These are phyloP conservation scores for Malurus alboscapulatus DNA, from an alignment of 2,113 vertebrate genomes.

Conservation along the genomic window DNA sequence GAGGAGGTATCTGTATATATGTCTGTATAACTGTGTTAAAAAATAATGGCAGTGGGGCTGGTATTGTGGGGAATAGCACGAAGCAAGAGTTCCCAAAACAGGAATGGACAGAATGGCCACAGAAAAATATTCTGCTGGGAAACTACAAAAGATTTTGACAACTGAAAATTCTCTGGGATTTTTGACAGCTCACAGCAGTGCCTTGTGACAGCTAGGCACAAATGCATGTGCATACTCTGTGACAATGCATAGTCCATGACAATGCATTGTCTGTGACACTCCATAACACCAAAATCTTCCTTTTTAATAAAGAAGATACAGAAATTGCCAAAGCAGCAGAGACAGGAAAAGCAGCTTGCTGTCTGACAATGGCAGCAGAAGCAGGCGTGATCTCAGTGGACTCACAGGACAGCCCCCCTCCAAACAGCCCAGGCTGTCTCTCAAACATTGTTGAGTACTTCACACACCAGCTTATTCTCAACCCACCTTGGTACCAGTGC, in stretches of 20 bases:
- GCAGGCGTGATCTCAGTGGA: neutral
- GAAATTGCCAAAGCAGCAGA: neutral
- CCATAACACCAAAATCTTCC: neutral
- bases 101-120: neutral
- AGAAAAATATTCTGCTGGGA: neutral
- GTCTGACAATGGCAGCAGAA: neutral
- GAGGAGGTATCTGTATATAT: rapidly evolving
- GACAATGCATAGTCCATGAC: neutral
- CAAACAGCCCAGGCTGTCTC: neutral
- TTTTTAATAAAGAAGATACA: neutral
- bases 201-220: neutral
- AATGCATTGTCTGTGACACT: neutral
- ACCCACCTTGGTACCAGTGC: neutral
- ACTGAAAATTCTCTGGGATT: neutral
- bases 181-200: neutral
- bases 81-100: neutral
- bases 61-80: neutral
- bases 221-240: neutral
- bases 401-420: neutral
- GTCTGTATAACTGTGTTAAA: neutral
- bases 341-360: neutral
- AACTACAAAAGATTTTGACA: neutral
- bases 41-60: neutral
- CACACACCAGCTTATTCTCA: neutral
- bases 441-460: neutral